phyloP scores from a whole-genome alignment of 2,113 vertebrate genomes.

The Scomber colias region DNA sequence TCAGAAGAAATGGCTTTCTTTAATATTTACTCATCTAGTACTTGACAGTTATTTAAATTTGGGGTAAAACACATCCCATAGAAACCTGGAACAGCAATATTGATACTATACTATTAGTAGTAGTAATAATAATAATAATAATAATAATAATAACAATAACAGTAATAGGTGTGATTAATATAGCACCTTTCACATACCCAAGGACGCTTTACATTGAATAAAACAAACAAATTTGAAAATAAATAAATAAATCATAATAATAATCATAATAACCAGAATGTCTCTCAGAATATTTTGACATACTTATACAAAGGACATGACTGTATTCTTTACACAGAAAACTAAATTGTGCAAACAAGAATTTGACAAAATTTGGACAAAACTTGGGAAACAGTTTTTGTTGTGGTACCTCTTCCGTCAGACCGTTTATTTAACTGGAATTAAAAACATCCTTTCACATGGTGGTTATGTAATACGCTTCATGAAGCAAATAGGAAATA shows the following conservation, averaged over 20 bases:
- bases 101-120: too few species aligned
- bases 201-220: too few species aligned
- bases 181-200: too few species aligned
- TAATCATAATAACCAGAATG: background rate
- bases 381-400: too few species aligned
- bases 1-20: background rate
- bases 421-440: conserved; percentile 43
- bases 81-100: background rate
- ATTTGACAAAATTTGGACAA: background rate
- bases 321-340: background rate
- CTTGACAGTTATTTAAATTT: too few species aligned
- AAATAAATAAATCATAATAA: too few species aligned
- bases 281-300: background rate
- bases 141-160: too few species aligned
- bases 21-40: background rate
- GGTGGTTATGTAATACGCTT: conserved; percentile 55
- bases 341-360: background rate
- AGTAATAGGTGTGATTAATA: too few species aligned
- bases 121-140: too few species aligned
- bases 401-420: background rate
- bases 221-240: too few species aligned
- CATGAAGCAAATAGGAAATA: conserved; percentile 59
- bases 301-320: background rate
- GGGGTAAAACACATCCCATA: background rate
- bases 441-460: conserved; percentile 62